Conservation (phyloP, 1,140 invertebrate genomes). For the Drosophila nebulosa region DNA sequence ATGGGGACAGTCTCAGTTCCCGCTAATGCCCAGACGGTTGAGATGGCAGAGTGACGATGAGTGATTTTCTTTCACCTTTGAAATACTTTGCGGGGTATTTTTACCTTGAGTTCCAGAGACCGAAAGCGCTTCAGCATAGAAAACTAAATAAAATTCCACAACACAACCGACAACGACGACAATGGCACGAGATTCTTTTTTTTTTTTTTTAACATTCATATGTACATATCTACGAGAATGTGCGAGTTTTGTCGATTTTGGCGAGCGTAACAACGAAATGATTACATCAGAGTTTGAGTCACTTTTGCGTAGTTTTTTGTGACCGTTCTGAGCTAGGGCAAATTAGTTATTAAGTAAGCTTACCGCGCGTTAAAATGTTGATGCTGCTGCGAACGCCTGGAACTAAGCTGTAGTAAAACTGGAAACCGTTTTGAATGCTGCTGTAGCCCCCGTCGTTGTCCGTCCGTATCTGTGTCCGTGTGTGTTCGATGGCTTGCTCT, state of each 20-base stretch:
- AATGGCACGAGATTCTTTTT: background rate
- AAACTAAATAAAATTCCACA: constrained; percentile 20
- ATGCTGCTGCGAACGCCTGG: constrained; percentile 27
- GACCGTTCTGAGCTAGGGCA: constrained; percentile 29
- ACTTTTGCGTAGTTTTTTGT: constrained; percentile 47
- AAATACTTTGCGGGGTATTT: constrained; percentile 10
- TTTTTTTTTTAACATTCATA: background rate
- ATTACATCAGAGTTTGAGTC: constrained; percentile 78
- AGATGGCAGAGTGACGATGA: background rate
- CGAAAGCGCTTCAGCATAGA: too few relatives aligned
- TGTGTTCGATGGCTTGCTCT: constrained; percentile 8
- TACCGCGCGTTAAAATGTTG: constrained; percentile 41
- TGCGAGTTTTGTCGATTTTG: constrained; percentile 27
- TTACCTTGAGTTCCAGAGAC: constrained; percentile 54
- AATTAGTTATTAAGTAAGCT: constrained; percentile 58
- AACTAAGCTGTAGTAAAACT: constrained; percentile 33
- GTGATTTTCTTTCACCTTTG: background rate
- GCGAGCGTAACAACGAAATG: constrained; percentile 63
- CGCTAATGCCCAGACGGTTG: background rate
- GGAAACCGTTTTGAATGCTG: constrained; percentile 25
- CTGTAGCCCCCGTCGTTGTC: constrained; percentile 12
- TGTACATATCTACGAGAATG: background rate
- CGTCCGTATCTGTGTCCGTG: constrained; percentile 13
- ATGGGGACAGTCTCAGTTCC: background rate
- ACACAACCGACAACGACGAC: too few relatives aligned